phyloP scores from a whole-genome alignment of 92 coral and sea anemone genomes.

The Porites cylindrica region DNA sequence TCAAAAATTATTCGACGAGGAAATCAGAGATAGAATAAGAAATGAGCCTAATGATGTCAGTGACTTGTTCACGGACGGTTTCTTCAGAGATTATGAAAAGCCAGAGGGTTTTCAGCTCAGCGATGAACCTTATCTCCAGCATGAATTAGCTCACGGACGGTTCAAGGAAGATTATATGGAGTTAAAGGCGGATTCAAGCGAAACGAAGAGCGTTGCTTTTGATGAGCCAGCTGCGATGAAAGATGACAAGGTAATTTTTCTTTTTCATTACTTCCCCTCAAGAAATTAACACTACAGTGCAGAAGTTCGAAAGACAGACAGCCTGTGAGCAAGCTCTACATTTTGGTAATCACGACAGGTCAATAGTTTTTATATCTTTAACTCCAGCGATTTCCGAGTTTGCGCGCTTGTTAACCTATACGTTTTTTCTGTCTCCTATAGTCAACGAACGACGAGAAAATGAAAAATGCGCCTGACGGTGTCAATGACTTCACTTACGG shows the following conservation, averaged over 20 bases:
- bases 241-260: too few relatives aligned
- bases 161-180: slow-evolving; percentile 83
- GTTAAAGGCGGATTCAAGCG: slow-evolving; percentile 5
- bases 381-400: too few relatives aligned
- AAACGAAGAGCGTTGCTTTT: background rate
- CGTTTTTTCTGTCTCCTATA: too few relatives aligned
- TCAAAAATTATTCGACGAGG: slow-evolving; percentile 14
- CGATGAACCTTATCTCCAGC: slow-evolving; percentile 17
- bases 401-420: too few relatives aligned
- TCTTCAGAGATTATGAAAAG: slow-evolving; percentile 64
- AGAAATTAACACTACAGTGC: too few relatives aligned
- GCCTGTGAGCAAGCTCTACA: too few relatives aligned
- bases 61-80: slow-evolving; percentile 65
- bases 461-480: slow-evolving; percentile 3
- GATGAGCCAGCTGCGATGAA: slow-evolving; percentile 18
- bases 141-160: slow-evolving; percentile 74
- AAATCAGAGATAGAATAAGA: background rate
- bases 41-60: slow-evolving; percentile 36
- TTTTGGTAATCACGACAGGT: too few relatives aligned
- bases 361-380: too few relatives aligned
- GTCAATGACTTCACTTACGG: slow-evolving; percentile 67
- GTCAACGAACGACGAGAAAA: too few relatives aligned
- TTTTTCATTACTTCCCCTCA: too few relatives aligned
- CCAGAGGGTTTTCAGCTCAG: background rate
- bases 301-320: too few relatives aligned